A percentile compares a stretch with the other conserved stretches of the same genome.
These are phyloP conservation scores for Copsychus sechellarum DNA, from an alignment of 2,113 vertebrate species.

Conservation along the genomic window DNA sequence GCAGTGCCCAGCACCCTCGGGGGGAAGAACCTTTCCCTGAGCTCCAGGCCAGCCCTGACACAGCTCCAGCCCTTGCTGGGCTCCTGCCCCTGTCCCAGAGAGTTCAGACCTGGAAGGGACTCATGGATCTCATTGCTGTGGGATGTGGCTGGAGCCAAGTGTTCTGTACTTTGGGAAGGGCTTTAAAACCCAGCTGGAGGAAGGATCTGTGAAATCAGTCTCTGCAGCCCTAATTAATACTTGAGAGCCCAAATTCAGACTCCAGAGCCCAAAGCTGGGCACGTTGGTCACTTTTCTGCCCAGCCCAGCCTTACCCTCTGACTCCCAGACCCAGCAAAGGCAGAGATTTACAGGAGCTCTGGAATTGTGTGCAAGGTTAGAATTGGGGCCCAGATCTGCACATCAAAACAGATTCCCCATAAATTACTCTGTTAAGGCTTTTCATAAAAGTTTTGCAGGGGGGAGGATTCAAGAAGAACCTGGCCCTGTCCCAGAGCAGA, in stretches of 20 bases:
- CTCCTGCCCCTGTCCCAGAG: not conserved
- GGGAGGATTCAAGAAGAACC: not conserved
- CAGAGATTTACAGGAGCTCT: not conserved
- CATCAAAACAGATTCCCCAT: conserved; percentile 32
- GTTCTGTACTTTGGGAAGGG: not conserved
- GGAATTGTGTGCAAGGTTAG: not conserved
- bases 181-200: not conserved
- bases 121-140: accelerated
- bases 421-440: not conserved
- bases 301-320: not conserved
- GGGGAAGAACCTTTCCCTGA: not conserved
- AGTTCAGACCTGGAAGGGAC: not conserved
- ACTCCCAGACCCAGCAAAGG: not conserved
- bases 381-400: not conserved
- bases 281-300: not conserved
- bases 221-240: not conserved
- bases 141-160: not conserved
- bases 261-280: not conserved
- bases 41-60: not conserved
- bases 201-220: not conserved
- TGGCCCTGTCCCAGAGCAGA: not conserved
- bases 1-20: not conserved
- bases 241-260: no score
- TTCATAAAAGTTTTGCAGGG: no score
- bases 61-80: not conserved